A percentile compares a stretch with the other conserved stretches of the same genome.
Conservation (phyloP, 2,797 vertebrate species). For the Meriones psammophilus region DNA sequence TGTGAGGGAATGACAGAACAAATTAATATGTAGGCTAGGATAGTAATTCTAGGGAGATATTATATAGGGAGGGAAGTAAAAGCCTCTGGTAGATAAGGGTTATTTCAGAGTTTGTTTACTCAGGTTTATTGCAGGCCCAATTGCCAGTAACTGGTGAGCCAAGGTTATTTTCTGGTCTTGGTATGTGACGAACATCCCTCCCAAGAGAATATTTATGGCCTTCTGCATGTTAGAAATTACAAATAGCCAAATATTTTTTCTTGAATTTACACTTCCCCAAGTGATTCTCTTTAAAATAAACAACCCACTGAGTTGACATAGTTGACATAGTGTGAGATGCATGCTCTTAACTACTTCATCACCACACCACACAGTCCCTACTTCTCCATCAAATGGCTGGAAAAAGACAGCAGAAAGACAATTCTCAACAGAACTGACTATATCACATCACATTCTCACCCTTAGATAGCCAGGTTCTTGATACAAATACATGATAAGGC, state of each 20-base stretch:
- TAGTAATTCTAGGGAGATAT: background rate
- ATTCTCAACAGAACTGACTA: conserved; percentile 19
- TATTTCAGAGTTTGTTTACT: conserved; percentile 31
- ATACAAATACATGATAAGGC: background rate
- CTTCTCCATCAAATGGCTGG: background rate
- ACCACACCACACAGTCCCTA: background rate
- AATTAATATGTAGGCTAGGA: background rate
- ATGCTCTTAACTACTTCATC: background rate
- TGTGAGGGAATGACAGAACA: background rate
- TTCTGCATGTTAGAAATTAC: background rate
- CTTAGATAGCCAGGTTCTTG: background rate
- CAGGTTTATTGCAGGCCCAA: conserved; percentile 26
- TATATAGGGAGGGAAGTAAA: background rate
- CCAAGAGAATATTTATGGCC: conserved; percentile 9
- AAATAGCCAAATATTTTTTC: background rate
- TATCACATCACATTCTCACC: conserved; percentile 32
- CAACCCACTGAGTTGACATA: background rate
- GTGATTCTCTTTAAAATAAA: background rate
- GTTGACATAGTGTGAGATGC: background rate
- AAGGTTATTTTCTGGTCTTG: conserved; percentile 49
- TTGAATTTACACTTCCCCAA: background rate
- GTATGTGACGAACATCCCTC: conserved; percentile 38
- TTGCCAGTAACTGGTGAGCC: conserved; percentile 19
- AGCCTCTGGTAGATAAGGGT: background rate
- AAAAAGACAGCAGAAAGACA: conserved; percentile 2